Conservation (phyloP, 1,140 invertebrate species). For the Pseudomyrmex concolor region DNA sequence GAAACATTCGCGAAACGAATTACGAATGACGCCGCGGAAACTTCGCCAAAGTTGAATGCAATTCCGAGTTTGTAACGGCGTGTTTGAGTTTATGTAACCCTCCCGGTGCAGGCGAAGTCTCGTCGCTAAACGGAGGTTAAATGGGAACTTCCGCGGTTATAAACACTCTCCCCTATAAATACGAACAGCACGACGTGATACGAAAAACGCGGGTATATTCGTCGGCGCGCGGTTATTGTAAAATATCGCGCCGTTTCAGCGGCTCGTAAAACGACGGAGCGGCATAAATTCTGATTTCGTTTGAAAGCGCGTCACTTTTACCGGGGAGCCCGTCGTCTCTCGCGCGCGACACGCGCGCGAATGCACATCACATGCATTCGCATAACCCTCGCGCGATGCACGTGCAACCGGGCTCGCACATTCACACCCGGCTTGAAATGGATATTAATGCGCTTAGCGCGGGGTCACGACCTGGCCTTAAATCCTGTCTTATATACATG, state of each 20-base stretch:
- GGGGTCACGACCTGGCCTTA: slow-evolving; percentile 72
- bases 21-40: not conserved
- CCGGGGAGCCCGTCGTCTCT: not conserved
- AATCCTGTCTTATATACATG: slow-evolving; percentile 78
- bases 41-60: slow-evolving; percentile 5
- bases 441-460: slow-evolving; percentile 78
- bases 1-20: not conserved
- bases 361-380: slow-evolving; percentile 17
- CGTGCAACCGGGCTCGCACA: slow-evolving; percentile 20
- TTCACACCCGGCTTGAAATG: slow-evolving; percentile 74
- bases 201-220: not conserved
- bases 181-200: not conserved
- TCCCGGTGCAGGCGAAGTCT: not conserved
- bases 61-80: not conserved
- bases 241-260: slow-evolving; percentile 48
- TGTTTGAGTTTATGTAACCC: slow-evolving; percentile 4
- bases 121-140: slow-evolving; percentile 31
- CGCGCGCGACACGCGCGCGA: not conserved
- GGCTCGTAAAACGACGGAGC: not conserved
- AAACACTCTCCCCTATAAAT: not conserved
- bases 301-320: slow-evolving; percentile 56
- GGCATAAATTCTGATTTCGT: slow-evolving; percentile 44
- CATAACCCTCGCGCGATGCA: slow-evolving; percentile 25
- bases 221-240: slow-evolving; percentile 35
- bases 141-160: slow-evolving; percentile 21